Evolutionary conservation across 2,113 vertebrate genomes (phyloP).

Genomic region (Daboia siamensis): DNA sequence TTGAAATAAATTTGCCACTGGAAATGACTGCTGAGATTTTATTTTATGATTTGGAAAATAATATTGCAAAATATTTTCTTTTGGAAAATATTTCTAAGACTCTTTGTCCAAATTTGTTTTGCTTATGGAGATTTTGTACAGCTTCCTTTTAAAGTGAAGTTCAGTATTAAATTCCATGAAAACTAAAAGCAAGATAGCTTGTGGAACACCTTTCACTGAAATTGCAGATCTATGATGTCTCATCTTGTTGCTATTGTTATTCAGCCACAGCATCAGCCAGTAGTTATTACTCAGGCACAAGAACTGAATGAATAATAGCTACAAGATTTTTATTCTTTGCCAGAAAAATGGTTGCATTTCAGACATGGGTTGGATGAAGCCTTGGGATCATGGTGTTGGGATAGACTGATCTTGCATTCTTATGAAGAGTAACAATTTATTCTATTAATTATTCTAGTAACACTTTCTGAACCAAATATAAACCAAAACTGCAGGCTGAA

Average conservation of each 20-base stretch:
- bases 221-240: neutral
- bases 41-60: neutral
- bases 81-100: neutral
- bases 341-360: constrained; percentile 39
- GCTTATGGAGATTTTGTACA: neutral
- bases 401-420: neutral
- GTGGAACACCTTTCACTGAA: neutral
- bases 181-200: neutral
- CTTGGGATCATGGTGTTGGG: neutral
- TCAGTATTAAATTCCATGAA: neutral
- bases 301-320: constrained; percentile 38
- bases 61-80: neutral
- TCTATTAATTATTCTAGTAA: neutral
- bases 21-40: neutral
- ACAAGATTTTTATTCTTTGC: constrained; percentile 23
- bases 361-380: constrained; percentile 26
- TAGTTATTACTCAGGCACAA: constrained; percentile 12
- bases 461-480: neutral
- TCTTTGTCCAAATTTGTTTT: neutral
- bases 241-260: neutral
- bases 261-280: neutral
- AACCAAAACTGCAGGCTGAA: neutral
- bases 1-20: neutral
- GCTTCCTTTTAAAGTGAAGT: neutral
- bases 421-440: neutral